Conservation (phyloP, 2,113 vertebrate genomes). For the Mesembrinibis cayennensis region DNA sequence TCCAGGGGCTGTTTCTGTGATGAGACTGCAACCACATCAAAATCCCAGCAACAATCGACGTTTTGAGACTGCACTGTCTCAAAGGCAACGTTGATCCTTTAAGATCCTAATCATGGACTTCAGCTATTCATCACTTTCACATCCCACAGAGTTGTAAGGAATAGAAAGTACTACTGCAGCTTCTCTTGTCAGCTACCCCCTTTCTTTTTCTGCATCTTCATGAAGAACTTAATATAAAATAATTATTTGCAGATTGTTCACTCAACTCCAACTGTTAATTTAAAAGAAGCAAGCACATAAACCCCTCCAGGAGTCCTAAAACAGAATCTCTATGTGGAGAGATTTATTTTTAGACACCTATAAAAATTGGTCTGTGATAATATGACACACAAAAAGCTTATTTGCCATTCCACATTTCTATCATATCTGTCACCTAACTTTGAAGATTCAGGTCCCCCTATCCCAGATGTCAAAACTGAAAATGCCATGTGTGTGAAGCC, state of each 20-base stretch:
- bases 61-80: background rate
- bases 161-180: background rate
- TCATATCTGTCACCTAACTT: background rate
- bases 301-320: constrained; percentile 33
- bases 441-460: background rate
- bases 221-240: constrained; percentile 45
- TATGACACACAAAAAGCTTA: background rate
- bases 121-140: background rate
- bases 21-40: background rate
- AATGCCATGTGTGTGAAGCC: background rate
- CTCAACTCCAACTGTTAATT: constrained; percentile 46
- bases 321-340: background rate
- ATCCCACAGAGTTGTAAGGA: constrained; percentile 30
- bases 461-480: background rate
- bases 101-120: background rate
- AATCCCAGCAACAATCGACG: background rate
- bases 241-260: constrained; percentile 29
- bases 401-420: background rate
- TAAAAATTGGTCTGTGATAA: background rate
- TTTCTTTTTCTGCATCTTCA: constrained; percentile 25
- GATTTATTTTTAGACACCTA: constrained; percentile 9
- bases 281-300: constrained; percentile 25
- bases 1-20: background rate
- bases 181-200: background rate
- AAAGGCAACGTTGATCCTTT: background rate